Percentiles rank a stretch among this genome's conserved stretches.
Evolutionary conservation across 2,888 invertebrate genomes (phyloP).

Genomic region (Diploptera punctata): DNA sequence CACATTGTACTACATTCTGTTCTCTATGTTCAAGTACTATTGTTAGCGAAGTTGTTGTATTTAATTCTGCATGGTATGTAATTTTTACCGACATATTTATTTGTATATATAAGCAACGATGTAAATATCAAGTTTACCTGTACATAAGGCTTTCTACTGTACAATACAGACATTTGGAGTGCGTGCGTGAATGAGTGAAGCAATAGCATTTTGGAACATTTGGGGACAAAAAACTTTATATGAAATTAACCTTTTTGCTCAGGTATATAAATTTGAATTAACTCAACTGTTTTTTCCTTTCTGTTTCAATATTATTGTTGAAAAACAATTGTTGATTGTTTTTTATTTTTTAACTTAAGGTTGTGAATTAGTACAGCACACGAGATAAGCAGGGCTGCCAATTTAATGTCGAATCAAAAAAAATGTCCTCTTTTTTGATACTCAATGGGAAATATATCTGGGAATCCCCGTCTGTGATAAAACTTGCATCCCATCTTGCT

Average conservation of each 20-base stretch:
- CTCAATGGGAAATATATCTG: no score
- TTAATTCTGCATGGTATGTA: slow-evolving; percentile 21
- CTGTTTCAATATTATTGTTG: neutral
- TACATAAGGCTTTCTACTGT: no score
- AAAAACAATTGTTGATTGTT: neutral
- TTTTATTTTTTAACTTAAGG: neutral
- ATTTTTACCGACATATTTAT: slow-evolving; percentile 17
- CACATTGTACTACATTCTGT: no score
- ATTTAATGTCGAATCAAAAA: no score
- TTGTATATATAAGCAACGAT: slow-evolving; percentile 9
- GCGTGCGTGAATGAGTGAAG: slow-evolving; percentile 18
- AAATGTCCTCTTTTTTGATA: no score
- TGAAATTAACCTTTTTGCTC: slow-evolving; percentile 6
- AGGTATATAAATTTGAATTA: slow-evolving; percentile 19
- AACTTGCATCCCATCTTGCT: no score
- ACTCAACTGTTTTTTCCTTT: no score
- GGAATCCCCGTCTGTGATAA: no score
- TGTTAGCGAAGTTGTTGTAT: no score
- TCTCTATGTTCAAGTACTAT: no score
- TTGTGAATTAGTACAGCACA: slow-evolving; percentile 1
- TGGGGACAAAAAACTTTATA: neutral
- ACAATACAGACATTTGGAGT: neutral
- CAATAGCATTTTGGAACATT: slow-evolving; percentile 23
- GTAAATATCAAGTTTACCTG: neutral
- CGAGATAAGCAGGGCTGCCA: no score